Evolutionary conservation across 2,888 invertebrate species (phyloP), one percentile per base, ranked within the genome.

Genomic region (Leucozona laternaria): DNA sequence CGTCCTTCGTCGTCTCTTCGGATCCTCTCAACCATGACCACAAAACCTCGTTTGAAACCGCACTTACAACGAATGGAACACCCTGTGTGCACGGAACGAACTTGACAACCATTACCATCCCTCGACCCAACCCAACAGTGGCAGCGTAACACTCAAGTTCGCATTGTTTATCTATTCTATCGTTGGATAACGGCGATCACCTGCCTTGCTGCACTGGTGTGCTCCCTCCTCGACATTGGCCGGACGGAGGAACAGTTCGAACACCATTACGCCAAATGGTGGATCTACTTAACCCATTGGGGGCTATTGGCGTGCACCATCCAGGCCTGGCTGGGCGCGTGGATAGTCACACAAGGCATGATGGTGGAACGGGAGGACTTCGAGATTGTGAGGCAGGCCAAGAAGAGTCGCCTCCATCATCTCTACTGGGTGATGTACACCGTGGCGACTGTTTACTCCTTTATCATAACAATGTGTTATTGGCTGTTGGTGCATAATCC

Each of bases 401-500:
- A 92, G 88, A 92, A 93, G 88, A 92, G 92, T 64, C 90, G 90
- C 13, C 79, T 92, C 76, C 93, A 92, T 89, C 91, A 91, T 88
- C 88, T 92, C 17, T 93, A 93, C 88, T 93, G 93, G 93, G 91
- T 93, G 87, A 89, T 92, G 68, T 93, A 93, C 83, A 92, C 92
- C 75, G 91, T 92, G 78, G 93, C 92, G 31, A 93, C 93, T 7
- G 93, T 93, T 43, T 93, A 93, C 79, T 92, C 93, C 62, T 93
- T 93, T 68, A 93, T 93, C 45, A 91, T 93, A 15, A 92, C 93
- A 70, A 91, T 92, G 90, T 92, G 92, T 88, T 93, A 93, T 88
- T 93, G 93, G 93, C 89, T 91, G 64, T 92, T 95, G 66, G 95
- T 97, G 10, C 95, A 96, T 91, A 94, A 96, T 91, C 95, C 96